Conservation (phyloP, 2,888 invertebrate species). For the Quadriops clusia region DNA sequence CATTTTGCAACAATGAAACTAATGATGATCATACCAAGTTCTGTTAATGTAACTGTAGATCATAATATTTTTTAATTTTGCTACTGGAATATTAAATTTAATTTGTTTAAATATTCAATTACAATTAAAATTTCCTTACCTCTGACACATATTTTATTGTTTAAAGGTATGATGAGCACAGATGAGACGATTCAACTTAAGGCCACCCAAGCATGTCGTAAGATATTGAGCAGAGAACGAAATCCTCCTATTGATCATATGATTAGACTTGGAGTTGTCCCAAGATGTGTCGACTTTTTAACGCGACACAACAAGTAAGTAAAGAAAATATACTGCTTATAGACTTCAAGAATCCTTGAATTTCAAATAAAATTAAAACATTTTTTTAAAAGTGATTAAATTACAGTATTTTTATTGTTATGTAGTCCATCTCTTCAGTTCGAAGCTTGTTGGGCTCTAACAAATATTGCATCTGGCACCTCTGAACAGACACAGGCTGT, state of each 20-base stretch:
- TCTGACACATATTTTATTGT: neutral
- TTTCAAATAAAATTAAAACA: neutral
- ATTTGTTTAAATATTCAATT: neutral
- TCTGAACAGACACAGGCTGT: constrained; percentile 83
- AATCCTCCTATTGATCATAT: constrained; percentile 85
- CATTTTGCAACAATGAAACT: too few species aligned
- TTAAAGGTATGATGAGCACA: constrained; percentile 50
- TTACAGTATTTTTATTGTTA: constrained; percentile 6
- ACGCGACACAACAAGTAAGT: constrained; percentile 57
- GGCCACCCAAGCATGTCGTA: constrained; percentile 73
- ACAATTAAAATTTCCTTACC: neutral
- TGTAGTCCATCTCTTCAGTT: constrained; percentile 68
- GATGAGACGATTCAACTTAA: constrained; percentile 52
- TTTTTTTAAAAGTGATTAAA: neutral
- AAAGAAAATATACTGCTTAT: constrained; percentile 5
- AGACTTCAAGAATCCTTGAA: too few species aligned
- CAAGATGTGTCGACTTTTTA: constrained; percentile 68
- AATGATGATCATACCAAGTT: too few species aligned
- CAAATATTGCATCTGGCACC: constrained; percentile 93
- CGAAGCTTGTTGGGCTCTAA: constrained; percentile 95
- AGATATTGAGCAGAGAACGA: constrained; percentile 76
- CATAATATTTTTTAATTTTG: too few species aligned
- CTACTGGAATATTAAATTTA: too few species aligned
- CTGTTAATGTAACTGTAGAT: constrained; percentile 1
- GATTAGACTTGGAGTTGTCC: constrained; percentile 74